A percentile compares a stretch with the other conserved stretches of the same genome.
Conservation (phyloP, 2,797 vertebrate species). For the Diglossa cyanea region DNA sequence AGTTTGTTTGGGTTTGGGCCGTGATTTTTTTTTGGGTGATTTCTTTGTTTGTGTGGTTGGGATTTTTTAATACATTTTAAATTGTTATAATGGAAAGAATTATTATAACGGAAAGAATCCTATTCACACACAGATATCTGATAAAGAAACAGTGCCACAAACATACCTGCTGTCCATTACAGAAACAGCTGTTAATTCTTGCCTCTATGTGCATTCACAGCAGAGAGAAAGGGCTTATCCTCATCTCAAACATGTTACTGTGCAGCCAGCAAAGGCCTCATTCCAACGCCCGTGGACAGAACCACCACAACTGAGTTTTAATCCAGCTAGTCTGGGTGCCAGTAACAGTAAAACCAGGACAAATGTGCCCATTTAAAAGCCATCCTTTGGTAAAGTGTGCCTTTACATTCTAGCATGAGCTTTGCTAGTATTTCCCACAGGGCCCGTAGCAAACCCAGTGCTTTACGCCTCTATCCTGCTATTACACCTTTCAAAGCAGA, state of each 20-base stretch:
- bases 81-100: not conserved
- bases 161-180: not conserved
- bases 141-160: not conserved
- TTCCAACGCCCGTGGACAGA: not conserved
- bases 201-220: accelerated
- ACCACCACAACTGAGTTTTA: not conserved
- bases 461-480: not conserved
- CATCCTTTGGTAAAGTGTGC: not conserved
- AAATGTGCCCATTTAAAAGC: not conserved
- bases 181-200: not conserved
- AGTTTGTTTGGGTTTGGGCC: not conserved
- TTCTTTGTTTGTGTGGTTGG: not conserved
- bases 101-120: not conserved
- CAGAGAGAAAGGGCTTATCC: not conserved
- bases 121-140: not conserved
- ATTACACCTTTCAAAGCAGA: not conserved
- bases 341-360: not conserved
- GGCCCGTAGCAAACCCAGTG: not conserved
- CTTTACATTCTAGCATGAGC: not conserved
- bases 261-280: not conserved
- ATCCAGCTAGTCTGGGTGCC: not conserved
- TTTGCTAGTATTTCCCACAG: not conserved
- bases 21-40: not conserved
- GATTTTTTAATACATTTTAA: not conserved
- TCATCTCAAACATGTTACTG: not conserved